Conservation (phyloP, 2,888 invertebrate species). For the Pharmacophagus antenor region DNA sequence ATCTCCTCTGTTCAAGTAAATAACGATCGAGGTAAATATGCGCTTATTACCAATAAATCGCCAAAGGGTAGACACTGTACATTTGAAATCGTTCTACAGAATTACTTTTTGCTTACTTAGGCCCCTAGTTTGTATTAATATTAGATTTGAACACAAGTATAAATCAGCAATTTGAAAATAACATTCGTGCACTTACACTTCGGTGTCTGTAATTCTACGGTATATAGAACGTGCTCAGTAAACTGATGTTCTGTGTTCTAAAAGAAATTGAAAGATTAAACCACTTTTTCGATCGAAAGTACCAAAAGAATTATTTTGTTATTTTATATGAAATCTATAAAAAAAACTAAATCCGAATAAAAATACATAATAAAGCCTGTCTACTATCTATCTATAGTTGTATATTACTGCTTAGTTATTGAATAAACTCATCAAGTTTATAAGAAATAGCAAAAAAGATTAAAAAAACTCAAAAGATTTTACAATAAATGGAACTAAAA, state of each 20-base stretch:
- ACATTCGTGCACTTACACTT: not conserved
- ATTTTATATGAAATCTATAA: not conserved
- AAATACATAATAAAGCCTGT: too few species aligned
- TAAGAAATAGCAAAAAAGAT: too few species aligned
- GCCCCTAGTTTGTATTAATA: not conserved
- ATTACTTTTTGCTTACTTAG: conserved; percentile 18
- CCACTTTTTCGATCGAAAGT: not conserved
- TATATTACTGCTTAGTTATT: too few species aligned
- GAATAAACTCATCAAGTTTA: too few species aligned
- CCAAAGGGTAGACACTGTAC: not conserved
- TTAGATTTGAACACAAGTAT: not conserved
- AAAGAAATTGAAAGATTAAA: conserved; percentile 3
- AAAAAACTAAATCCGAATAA: not conserved
- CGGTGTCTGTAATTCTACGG: not conserved
- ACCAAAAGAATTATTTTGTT: not conserved
- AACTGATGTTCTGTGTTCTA: not conserved
- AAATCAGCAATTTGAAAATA: not conserved
- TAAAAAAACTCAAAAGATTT: not conserved
- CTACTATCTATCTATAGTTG: too few species aligned
- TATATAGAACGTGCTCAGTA: conserved; percentile 7
- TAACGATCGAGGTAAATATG: not conserved
- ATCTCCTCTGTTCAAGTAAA: not conserved
- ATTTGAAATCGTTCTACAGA: conserved; percentile 1
- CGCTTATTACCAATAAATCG: conserved; percentile 2
- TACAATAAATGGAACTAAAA: not conserved